Conservation (phyloP, 1,140 invertebrate genomes). For the Drosophila arawakana region DNA sequence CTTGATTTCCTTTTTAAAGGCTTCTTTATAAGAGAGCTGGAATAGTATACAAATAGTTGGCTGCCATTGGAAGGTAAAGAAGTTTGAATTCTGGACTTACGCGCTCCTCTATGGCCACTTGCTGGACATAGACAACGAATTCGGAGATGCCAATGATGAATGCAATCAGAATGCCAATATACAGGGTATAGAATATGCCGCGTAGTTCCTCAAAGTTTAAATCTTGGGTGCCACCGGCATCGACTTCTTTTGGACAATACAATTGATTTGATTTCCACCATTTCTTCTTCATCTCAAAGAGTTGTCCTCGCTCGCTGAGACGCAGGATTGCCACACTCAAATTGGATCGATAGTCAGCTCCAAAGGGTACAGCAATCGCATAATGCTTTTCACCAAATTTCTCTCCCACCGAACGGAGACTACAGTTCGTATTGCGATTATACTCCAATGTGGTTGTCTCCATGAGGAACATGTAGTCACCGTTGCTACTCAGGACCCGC, state of each 20-base stretch:
- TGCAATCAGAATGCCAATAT: constrained; percentile 88
- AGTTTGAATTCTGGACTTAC: constrained; percentile 28
- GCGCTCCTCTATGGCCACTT: constrained; percentile 91
- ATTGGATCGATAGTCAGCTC: constrained; percentile 88
- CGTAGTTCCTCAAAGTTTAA: constrained; percentile 93
- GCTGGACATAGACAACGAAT: constrained; percentile 92
- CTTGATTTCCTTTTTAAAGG: constrained; percentile 66
- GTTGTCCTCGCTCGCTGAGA: constrained; percentile 90
- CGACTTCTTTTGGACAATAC: constrained; percentile 47
- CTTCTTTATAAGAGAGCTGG: constrained; percentile 83
- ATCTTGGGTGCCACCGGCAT: constrained; percentile 84
- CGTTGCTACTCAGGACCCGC: constrained; percentile 89
- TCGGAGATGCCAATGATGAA: constrained; percentile 89
- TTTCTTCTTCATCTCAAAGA: constrained; percentile 89
- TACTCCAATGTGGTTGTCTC: constrained; percentile 97
- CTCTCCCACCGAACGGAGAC: constrained; percentile 96
- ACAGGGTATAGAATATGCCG: constrained; percentile 95
- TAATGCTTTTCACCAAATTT: constrained; percentile 92
- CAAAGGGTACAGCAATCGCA: constrained; percentile 90
- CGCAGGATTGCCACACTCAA: constrained; percentile 90
- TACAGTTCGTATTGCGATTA: constrained; percentile 93
- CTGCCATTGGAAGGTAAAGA: no score
- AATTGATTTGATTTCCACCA: constrained; percentile 89
- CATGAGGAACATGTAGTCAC: constrained; percentile 97
- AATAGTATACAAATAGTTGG: constrained; percentile 70